Evolutionary conservation across 2,888 invertebrate species (phyloP), one percentile per base, ranked within the genome.

Genomic region (Auanema sp.): DNA sequence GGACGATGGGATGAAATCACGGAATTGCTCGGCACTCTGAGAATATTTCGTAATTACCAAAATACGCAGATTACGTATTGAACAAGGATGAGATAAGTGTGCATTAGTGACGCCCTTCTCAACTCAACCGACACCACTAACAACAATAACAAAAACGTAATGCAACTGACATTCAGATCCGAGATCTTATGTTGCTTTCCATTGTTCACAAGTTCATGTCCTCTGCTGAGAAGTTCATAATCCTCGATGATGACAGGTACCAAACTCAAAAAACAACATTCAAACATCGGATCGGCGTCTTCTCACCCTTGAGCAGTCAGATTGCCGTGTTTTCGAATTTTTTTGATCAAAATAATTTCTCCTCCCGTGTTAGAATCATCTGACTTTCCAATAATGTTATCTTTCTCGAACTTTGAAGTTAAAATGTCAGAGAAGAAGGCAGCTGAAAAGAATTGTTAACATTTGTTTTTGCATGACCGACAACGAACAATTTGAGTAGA

Each of bases 151-250:
- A n/a, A 33, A 33, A 33, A 33, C 8, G 33, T 5, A 33, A 33
- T 33, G 1, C 11, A n/a, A 4, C 50, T 44, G 54, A 55, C 55
- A 41, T 55, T 47, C 1, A 40, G 54, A 23, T 64, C 65, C 40
- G 67, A 65, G 2, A 55, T 25, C 51, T 70, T 66, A 3, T 61
- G 23, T 43, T 40, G 43, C 23, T 64, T 33, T 55, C 52, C 18
- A 8, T 11, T 43, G 55, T 60, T 16, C 16, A 54, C 24, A 21
- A 24, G 50, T 25, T 65, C 61, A 50, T 65, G 57, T 14, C 65
- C 62, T 14, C 57, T 58, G 1, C 65, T 64, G 5, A 72, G 59
- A 14, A 72, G 18, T 24, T 59, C 51, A 53, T 72, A 72, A n/a
- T 64, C 69, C 10, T 58, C 65, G 40, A 72, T 64, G 25, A 72